A percentile compares a stretch with the other conserved stretches of the same genome.
Evolutionary conservation across 2,888 invertebrate species (phyloP).

Genomic region (Chaetogeoica ovagalla): DNA sequence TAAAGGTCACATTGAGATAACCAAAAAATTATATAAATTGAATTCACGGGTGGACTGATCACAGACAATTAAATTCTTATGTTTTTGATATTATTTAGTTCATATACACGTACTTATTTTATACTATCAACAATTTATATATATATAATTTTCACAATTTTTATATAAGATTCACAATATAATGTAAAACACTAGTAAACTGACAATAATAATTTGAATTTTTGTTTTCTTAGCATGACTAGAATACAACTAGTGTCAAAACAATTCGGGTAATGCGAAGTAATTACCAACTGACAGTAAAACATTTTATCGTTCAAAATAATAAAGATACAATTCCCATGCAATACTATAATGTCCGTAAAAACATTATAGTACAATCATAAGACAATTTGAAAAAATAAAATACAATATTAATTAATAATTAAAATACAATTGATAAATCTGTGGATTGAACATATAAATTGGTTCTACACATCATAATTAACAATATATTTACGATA

Average conservation of each 20-base stretch:
- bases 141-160: no score
- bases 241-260: constrained; percentile 6
- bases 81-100: not conserved
- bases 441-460: no score
- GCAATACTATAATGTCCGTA: not conserved
- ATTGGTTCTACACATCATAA: no score
- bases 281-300: not conserved
- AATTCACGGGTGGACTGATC: constrained; percentile 13
- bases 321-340: not conserved
- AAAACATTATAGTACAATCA: not conserved
- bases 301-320: constrained; percentile 4
- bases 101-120: not conserved
- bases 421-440: not conserved
- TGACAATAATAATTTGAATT: constrained; percentile 1
- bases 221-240: constrained; percentile 23
- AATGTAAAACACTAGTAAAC: not conserved
- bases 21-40: constrained; percentile 29
- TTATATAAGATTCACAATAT: not conserved
- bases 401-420: not conserved
- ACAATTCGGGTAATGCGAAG: not conserved
- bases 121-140: not conserved
- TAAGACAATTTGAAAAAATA: not conserved
- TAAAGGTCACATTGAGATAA: constrained; percentile 7
- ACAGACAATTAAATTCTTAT: constrained; percentile 10
- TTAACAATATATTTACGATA: no score